Evolutionary conservation across 2,113 vertebrate species (phyloP).

Genomic region (Gasterosteus aculeatus): DNA sequence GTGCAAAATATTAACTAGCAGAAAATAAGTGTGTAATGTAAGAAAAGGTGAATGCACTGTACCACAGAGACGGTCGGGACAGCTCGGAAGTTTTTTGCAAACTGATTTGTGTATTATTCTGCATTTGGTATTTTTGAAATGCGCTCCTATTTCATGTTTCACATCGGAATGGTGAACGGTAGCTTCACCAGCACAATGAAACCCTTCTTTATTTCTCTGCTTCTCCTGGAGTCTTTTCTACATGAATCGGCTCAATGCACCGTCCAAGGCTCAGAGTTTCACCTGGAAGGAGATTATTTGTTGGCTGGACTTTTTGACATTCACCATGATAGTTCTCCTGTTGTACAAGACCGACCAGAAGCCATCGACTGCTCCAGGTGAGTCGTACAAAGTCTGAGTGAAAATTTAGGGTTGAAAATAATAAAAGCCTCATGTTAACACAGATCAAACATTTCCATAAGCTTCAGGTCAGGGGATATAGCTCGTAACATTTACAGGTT

Average conservation of each 20-base stretch:
- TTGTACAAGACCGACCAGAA: constrained; percentile 47
- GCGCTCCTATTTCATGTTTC: not conserved
- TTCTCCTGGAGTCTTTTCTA: no score
- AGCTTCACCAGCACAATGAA: no score
- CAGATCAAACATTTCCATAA: not conserved
- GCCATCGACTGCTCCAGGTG: not conserved
- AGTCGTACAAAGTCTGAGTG: not conserved
- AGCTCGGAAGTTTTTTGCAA: constrained; percentile 41
- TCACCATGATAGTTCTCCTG: constrained; percentile 3
- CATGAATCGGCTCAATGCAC: not conserved
- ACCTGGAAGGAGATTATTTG: constrained; percentile 69
- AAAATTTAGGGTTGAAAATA: not conserved
- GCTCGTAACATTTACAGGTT: not conserved
- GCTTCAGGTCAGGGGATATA: not conserved
- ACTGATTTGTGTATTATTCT: constrained; percentile 53
- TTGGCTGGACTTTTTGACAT: constrained; percentile 74
- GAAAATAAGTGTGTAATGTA: not conserved
- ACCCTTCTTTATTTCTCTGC: no score
- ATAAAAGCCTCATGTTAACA: not conserved
- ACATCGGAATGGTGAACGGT: no score
- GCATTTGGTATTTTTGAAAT: not conserved
- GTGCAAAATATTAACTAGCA: not conserved
- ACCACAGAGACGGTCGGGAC: not conserved
- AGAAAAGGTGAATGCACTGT: not conserved
- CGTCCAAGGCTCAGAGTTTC: constrained; percentile 59